Evolutionary conservation across 2,888 invertebrate genomes (phyloP), one percentile per base, ranked within the genome.

Genomic region (Cosmorhoe ocellata): DNA sequence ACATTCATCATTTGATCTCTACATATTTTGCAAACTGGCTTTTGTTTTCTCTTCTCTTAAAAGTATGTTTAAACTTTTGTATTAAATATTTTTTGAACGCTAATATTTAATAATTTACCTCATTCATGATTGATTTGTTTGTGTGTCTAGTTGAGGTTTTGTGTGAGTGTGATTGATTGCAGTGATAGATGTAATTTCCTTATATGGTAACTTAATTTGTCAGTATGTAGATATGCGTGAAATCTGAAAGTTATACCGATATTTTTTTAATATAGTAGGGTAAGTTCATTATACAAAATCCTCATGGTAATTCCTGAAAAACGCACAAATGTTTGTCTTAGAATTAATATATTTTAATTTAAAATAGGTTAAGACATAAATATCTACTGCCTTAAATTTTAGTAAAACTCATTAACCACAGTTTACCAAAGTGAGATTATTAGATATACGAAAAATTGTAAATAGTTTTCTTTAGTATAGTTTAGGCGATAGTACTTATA

Each of bases 351-450:
- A 39, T 36, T 40, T n/a, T 53, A 60, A 51, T 62, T 56, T 40
- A 36, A 24, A 26, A 30, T 43, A 44, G 28, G n/a, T 30, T 42
- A 28, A 42, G 34, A 11, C 1, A 0, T 38, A 34, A 43, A 43
- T 24, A 18, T 18, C 18, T 18, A 39, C 38, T 56, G 52, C 28
- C 34, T 53, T 48, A 34, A 12, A 32, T 44, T 43, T 33, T 52
- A 54, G 44, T 44, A 59, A 67, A 83, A 81, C 81, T 75, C 77
- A 83, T 82, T 85, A 87, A 90, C 90, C 91, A 91, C 91, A 91
- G 91, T 91, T 89, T 91, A 90, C 91, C 91, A 91, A 91, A 91
- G 91, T 91, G 91, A 91, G 91, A 91, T 91, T 91, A 90, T 90
- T 90, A 90, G 85, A 68, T 52, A 71, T 79, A 73, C 68, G 67